Evolutionary conservation across 1,140 invertebrate species (phyloP).

Genomic region (Drosophila asahinai): DNA sequence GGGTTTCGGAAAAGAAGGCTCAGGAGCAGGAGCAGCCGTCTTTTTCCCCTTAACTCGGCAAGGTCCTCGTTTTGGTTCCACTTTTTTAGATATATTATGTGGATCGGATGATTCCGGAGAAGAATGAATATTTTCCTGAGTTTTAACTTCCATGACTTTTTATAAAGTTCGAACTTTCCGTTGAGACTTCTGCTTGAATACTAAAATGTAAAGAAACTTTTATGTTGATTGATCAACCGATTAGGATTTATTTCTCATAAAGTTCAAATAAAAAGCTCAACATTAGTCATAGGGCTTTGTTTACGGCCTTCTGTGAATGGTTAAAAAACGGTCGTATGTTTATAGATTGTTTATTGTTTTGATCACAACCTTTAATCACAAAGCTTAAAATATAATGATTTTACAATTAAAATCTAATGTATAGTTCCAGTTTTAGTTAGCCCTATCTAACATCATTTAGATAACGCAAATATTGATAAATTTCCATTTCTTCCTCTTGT

Average conservation of each 20-base stretch:
- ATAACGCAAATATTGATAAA: conserved; percentile 26
- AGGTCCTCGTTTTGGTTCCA: neutral
- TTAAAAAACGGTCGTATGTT: neutral
- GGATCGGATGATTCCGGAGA: neutral
- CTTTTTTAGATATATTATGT: conserved; percentile 33
- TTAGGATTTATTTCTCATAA: conserved; percentile 6
- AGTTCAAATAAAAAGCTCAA: conserved; percentile 12
- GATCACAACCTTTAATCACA: neutral
- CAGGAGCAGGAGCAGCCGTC: neutral
- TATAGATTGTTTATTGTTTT: neutral
- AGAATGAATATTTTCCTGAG: neutral
- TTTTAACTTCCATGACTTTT: neutral
- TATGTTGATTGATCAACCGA: neutral
- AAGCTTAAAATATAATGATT: neutral
- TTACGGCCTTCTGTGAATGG: conserved; percentile 4
- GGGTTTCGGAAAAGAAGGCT: neutral
- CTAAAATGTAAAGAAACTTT: neutral
- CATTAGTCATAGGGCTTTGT: conserved; percentile 2
- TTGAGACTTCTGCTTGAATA: neutral
- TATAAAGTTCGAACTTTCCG: neutral
- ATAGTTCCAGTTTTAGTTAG: neutral
- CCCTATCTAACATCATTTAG: neutral
- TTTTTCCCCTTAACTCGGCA: neutral
- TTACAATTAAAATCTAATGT: neutral
- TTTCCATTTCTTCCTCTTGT: neutral